Conservation (phyloP, 2,797 vertebrate species). For the Eulemur mongoz region DNA sequence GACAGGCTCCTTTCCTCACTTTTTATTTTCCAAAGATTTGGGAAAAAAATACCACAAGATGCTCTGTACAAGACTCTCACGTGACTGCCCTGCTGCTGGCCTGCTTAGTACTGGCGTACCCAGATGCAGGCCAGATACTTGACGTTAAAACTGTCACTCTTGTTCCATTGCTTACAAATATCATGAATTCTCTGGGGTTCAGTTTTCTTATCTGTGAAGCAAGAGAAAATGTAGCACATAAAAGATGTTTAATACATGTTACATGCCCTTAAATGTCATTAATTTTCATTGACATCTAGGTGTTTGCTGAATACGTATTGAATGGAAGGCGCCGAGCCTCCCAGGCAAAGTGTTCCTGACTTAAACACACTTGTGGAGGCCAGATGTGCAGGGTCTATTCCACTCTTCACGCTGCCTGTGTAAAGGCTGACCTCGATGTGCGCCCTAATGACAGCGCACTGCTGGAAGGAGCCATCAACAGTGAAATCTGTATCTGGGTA, state of each 20-base stretch:
- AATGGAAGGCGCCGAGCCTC: neutral
- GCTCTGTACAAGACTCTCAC: neutral
- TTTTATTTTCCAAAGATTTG: neutral
- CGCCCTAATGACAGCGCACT: rapidly evolving
- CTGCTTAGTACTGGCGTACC: neutral
- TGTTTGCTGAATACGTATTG: neutral
- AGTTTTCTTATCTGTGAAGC: neutral
- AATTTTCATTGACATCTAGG: neutral
- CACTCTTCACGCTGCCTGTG: neutral
- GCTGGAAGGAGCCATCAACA: neutral
- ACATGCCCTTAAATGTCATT: neutral
- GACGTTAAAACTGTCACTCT: neutral
- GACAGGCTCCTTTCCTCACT: neutral
- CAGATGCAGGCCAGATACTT: neutral
- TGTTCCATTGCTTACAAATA: neutral
- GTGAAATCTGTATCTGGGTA: neutral
- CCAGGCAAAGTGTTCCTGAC: neutral
- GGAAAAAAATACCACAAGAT: neutral
- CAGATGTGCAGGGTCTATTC: neutral
- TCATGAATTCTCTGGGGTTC: neutral
- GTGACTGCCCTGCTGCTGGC: neutral
- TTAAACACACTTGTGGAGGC: neutral
- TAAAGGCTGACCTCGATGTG: neutral
- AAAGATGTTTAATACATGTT: neutral
- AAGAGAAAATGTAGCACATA: neutral